A percentile compares a stretch with the other conserved stretches of the same genome.
Evolutionary conservation across 2,797 vertebrate species (phyloP).

Genomic region (Syndactyla subalaris): DNA sequence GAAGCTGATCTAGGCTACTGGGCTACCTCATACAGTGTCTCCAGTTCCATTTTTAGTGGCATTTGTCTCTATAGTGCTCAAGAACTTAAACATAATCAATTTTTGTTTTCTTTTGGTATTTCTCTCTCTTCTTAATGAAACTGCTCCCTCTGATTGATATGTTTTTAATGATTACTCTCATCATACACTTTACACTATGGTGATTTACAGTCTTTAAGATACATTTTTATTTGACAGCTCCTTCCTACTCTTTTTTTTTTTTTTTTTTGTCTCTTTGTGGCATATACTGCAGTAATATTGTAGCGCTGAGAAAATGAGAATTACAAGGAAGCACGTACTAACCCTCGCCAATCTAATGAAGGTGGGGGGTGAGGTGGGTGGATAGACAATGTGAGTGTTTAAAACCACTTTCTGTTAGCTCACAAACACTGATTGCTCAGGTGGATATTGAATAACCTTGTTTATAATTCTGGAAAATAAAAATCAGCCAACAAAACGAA

Average conservation of each 20-base stretch:
- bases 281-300: slow-evolving; percentile 16
- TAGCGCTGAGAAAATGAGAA: slow-evolving; percentile 27
- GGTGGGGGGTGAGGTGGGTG: neutral
- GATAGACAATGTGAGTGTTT: neutral
- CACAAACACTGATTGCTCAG: neutral
- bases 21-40: neutral
- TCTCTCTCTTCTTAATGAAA: neutral
- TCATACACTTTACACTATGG: neutral
- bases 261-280: neutral
- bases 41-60: neutral
- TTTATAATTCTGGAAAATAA: neutral
- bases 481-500: neutral
- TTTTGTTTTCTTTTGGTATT: neutral
- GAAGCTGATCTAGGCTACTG: neutral
- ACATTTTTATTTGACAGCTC: slow-evolving; percentile 51
- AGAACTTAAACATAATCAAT: neutral
- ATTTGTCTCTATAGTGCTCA: neutral
- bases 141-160: slow-evolving; percentile 15
- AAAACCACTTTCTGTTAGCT: neutral
- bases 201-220: slow-evolving; percentile 28
- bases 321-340: slow-evolving; percentile 9
- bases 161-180: slow-evolving; percentile 48
- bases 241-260: slow-evolving; percentile 36
- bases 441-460: neutral
- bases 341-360: slow-evolving; percentile 12